These are phyloP conservation scores for Coturnix japonica DNA, from an alignment of 2,113 vertebrate genomes.

Conservation along the genomic window DNA sequence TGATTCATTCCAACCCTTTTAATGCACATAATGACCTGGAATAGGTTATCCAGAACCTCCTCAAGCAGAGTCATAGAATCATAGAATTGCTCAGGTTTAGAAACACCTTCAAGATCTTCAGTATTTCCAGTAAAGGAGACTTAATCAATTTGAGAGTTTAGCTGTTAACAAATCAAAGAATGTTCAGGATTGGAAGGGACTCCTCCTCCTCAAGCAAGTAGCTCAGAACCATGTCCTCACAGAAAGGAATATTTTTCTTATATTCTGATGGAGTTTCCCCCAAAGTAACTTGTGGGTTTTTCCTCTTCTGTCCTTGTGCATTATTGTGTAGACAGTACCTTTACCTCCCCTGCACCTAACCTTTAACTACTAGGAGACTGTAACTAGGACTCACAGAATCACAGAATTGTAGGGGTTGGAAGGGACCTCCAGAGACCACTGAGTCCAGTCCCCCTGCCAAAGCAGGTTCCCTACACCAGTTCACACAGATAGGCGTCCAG, in stretches of 20 bases:
- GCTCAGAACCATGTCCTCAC: neutral
- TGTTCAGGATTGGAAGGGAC: rapidly evolving
- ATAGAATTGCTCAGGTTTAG: no score
- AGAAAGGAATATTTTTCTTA: neutral
- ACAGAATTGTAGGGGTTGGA: no score
- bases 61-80: neutral
- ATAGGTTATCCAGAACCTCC: neutral
- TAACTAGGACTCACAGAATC: rapidly evolving
- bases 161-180: neutral
- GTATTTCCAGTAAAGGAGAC: neutral
- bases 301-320: neutral
- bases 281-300: neutral
- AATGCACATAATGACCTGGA: rapidly evolving
- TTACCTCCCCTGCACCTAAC: neutral
- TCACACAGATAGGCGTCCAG: no score
- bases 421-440: no score
- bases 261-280: neutral
- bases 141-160: neutral
- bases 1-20: neutral
- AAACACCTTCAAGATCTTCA: neutral
- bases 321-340: neutral
- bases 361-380: neutral
- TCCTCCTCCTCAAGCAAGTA: neutral
- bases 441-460: no score
- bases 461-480: no score